Evolutionary conservation across 2,113 vertebrate species (phyloP).

Genomic region (Lanius ludovicianus): DNA sequence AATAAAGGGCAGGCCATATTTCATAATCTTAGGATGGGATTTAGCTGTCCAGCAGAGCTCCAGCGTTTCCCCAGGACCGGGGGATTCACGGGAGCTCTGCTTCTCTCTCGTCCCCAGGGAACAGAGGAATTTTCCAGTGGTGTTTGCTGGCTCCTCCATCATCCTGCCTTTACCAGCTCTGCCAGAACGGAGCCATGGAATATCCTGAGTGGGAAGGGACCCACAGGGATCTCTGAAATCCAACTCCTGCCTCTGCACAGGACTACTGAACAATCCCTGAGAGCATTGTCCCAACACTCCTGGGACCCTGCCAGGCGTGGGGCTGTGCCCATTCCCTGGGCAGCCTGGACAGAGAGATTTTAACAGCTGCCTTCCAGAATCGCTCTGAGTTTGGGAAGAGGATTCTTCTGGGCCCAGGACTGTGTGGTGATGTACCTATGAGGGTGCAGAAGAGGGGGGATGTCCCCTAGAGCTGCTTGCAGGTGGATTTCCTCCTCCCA

Average conservation of each 20-base stretch:
- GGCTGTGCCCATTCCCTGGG: background rate
- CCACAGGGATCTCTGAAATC: background rate
- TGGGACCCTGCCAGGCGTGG: accelerated
- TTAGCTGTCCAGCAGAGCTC: conserved; percentile 1
- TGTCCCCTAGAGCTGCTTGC: accelerated
- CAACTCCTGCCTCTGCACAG: background rate
- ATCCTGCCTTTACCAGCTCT: background rate
- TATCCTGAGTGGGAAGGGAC: background rate
- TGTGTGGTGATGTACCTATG: background rate
- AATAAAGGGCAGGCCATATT: background rate
- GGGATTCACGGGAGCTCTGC: background rate
- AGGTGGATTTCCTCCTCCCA: background rate
- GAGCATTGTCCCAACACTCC: accelerated
- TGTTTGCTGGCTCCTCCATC: background rate
- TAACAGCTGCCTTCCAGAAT: background rate
- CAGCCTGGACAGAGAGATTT: background rate
- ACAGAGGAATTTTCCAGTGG: background rate
- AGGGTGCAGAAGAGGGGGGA: background rate
- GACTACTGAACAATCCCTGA: background rate
- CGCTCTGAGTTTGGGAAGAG: background rate
- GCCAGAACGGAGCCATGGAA: background rate
- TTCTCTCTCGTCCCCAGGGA: background rate
- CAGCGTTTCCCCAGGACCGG: background rate
- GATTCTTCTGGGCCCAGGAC: background rate
- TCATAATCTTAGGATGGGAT: conserved; percentile 29